Evolutionary conservation across 2,113 vertebrate species (phyloP), one percentile per base, ranked within the genome.

Genomic region (Ranitomeya imitator): DNA sequence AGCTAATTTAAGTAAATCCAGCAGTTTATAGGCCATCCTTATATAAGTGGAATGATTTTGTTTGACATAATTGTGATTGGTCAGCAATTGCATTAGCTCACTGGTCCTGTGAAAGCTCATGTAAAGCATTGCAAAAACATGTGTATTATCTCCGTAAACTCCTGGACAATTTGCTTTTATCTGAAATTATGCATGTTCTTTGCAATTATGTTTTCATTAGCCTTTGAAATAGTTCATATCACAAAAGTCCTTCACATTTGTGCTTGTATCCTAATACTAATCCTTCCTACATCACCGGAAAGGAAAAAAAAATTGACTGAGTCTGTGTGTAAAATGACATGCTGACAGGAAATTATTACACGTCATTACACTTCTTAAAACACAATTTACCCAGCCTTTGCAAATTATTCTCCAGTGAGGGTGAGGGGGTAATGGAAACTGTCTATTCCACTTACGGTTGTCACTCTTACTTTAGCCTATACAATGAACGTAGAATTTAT

Each of bases 301-400:
- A 2, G 15, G 31, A 92, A 92, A 91, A 86, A 86, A 88, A 91
- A 91, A 52, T 88, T 79, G 83, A 90, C 80, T 89, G 90, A 89
- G 86, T 85, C 90, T 90, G 93, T 93, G 92, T 93, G 92, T 94
- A 84, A 94, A 92, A 89, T 94, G 95, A 95, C 93, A 91, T 89
- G 90, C 93, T 94, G 95, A 96, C 94, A 94, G 94, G 93, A 96
- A 95, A 96, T 97, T 95, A 97, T 96, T 95, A 94, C 95, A 95
- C 91, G 85, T 95, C 95, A 96, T 96, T 95, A 95, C 93, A 93
- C 94, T 93, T 95, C 94, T 96, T 96, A 97, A 95, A 96, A 95
- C 94, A 93, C 94, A 94, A 95, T 96, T 96, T 96, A 96, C 91
- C 92, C 92, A 94, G 94, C 92, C 94, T 96, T 94, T 93, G 94